Base-by-base conservation (phyloP, 2,113 vertebrate species). In the Pandion haliaetus region DNA sequence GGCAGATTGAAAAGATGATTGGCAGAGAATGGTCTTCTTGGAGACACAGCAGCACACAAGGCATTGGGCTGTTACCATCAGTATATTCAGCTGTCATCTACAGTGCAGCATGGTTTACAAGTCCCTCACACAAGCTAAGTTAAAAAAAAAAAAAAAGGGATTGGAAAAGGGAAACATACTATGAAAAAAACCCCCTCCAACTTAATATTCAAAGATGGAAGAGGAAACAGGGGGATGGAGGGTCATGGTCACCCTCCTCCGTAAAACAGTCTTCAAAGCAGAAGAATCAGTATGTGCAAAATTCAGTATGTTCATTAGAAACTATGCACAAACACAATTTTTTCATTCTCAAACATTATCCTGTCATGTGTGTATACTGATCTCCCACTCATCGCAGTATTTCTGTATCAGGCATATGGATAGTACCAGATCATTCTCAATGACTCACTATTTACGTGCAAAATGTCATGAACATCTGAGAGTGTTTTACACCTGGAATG, bases 401-500 rank as follows among this genome's bases (percentile, higher is more conserved):
- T 97, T 93, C 88, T 95, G 93, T 89, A 96, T 82, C 94, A 96
- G 86, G 90, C 96, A 96, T 97, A 96, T 95, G 94, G 91, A 88
- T 94, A 82, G 88, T 91, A 93, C 94, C 82, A 96, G 90, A 97
- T 96, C 96, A 90, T 91, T 94, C 66, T 95, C 95, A 91, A 82
- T 96, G 95, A 97, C 91, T 97, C 97, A 97, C 52, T 97, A 93
- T 96, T 97, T 95, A 97, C 31, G 12, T 91, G 90, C 63, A 92
- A 93, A 96, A 93, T 95, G 94, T 86, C 97, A 93, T 96, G 95
- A 97, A 96, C 96, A 96, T 93, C 95, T 96, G 86, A 92, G 72
- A 95, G 69, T 55, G 86, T 91, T 95, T 91, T 95, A 96, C 93
- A 95, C 95, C 95, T 97, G 96, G 95, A 97, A 95, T 78, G 47